phyloP scores from a whole-genome alignment of 2,113 vertebrate species.

The Otolemur garnettii region DNA sequence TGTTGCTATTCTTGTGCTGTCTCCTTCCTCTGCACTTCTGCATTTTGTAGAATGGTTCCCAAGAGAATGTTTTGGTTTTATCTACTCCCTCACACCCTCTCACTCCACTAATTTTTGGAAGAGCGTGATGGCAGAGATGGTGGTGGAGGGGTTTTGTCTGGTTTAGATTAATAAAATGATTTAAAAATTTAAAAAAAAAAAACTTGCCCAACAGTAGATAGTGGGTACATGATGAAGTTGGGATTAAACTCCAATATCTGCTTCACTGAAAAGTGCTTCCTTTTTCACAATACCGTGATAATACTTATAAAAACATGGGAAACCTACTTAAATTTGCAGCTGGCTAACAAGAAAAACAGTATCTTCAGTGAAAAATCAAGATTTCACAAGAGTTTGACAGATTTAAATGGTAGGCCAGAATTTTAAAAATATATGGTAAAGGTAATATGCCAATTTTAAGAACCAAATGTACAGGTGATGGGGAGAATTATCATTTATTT shows the following conservation, averaged over 20 bases:
- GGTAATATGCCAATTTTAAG: conserved; percentile 30
- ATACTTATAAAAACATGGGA: conserved; percentile 17
- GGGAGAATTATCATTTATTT: neutral
- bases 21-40: neutral
- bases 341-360: neutral
- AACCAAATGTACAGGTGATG: neutral
- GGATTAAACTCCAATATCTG: conserved; percentile 37
- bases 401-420: conserved; percentile 61
- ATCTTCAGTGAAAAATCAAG: conserved; percentile 29
- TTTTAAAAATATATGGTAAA: conserved; percentile 47
- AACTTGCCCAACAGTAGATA: neutral
- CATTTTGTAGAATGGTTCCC: conserved; percentile 68
- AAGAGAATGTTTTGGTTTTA: neutral
- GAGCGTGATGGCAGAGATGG: conserved; percentile 61
- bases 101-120: conserved; percentile 30
- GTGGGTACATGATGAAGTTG: neutral
- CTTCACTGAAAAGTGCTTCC: neutral
- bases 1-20: conserved; percentile 68
- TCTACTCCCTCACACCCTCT: neutral
- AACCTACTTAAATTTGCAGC: conserved; percentile 33
- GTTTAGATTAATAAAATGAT: conserved; percentile 83
- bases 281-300: conserved; percentile 27
- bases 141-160: conserved; percentile 73
- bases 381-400: conserved; percentile 27
- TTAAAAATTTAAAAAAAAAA: conserved; percentile 57